These are phyloP conservation scores for Drosophila limbata DNA, from an alignment of 2,888 invertebrate species.

Conservation along the genomic window DNA sequence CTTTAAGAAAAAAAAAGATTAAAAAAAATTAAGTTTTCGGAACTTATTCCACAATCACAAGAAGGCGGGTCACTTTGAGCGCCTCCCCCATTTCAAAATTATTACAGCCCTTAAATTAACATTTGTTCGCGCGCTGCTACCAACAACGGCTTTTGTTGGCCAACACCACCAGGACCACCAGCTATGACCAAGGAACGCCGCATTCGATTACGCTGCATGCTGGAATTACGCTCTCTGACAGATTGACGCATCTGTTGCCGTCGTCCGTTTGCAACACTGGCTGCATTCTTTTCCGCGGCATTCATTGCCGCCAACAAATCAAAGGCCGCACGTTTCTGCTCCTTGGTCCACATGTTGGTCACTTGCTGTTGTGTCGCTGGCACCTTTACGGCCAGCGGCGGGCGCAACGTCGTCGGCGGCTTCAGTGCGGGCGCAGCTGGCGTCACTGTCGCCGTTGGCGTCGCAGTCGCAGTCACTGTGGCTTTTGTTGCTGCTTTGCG, in stretches of 20 bases:
- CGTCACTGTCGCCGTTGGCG: conserved; percentile 3
- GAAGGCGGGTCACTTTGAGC: conserved; percentile 46
- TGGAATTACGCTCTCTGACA: conserved; percentile 75
- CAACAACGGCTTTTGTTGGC: conserved; percentile 35
- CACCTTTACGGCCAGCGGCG: conserved; percentile 52
- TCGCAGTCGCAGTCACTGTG: conserved; percentile 21
- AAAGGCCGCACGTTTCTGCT: conserved; percentile 84
- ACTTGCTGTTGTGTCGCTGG: conserved; percentile 56
- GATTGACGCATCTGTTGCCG: conserved; percentile 81
- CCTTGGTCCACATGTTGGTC: conserved; percentile 82
- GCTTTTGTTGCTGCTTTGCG: conserved; percentile 60
- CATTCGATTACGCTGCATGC: conserved; percentile 76
- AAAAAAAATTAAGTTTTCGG: conserved; percentile 48
- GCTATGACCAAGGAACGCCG: conserved; percentile 71
- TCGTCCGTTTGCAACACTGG: conserved; percentile 40
- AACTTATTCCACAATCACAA: conserved; percentile 80
- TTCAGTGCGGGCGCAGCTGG: neutral
- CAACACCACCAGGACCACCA: conserved; percentile 5
- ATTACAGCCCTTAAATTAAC: conserved; percentile 59
- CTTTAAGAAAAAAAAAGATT: conserved; percentile 20
- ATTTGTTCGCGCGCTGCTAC: conserved; percentile 64
- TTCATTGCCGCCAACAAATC: conserved; percentile 85
- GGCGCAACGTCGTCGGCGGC: conserved; percentile 32
- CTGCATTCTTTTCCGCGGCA: conserved; percentile 66
- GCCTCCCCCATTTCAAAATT: conserved; percentile 6